phyloP scores from a whole-genome alignment of 1,140 invertebrate genomes.

The Teleogryllus occipitalis region DNA sequence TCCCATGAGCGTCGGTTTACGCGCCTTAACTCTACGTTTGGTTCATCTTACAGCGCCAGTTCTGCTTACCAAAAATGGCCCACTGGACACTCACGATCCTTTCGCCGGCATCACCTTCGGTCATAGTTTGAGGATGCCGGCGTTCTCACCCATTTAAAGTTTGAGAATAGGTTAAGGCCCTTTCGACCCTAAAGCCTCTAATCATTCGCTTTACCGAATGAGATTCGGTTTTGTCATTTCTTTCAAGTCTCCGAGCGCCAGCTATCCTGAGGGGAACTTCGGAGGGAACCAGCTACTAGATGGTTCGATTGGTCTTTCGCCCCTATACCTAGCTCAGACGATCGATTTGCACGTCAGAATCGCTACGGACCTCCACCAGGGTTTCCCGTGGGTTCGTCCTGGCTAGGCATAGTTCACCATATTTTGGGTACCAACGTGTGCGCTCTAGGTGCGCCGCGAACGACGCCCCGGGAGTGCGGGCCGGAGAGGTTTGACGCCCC shows the following conservation, averaged over 20 bases:
- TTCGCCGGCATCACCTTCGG: too few relatives aligned
- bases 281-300: slow-evolving; percentile 85
- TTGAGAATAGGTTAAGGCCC: too few relatives aligned
- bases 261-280: slow-evolving; percentile 87
- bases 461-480: too few relatives aligned
- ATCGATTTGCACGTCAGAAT: slow-evolving; percentile 90
- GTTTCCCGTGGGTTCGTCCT: slow-evolving; percentile 82
- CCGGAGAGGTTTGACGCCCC: too few relatives aligned
- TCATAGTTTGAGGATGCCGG: too few relatives aligned
- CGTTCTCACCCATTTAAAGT: too few relatives aligned
- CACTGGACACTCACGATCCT: too few relatives aligned
- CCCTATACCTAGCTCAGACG: slow-evolving; percentile 82
- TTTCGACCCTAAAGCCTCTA: too few relatives aligned
- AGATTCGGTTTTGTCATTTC: too few relatives aligned
- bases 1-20: slow-evolving; percentile 60
- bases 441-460: too few relatives aligned
- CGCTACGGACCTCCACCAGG: slow-evolving; percentile 78
- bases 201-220: too few relatives aligned
- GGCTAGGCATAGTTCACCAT: slow-evolving; percentile 84
- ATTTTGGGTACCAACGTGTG: slow-evolving; percentile 75
- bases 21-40: slow-evolving; percentile 64
- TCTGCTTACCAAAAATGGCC: slow-evolving; percentile 89
- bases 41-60: slow-evolving; percentile 84
- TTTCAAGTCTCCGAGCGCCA: slow-evolving; percentile 51
- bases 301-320: slow-evolving; percentile 90